Conservation (phyloP, 2,113 vertebrate genomes). For the Microtus montanus region DNA sequence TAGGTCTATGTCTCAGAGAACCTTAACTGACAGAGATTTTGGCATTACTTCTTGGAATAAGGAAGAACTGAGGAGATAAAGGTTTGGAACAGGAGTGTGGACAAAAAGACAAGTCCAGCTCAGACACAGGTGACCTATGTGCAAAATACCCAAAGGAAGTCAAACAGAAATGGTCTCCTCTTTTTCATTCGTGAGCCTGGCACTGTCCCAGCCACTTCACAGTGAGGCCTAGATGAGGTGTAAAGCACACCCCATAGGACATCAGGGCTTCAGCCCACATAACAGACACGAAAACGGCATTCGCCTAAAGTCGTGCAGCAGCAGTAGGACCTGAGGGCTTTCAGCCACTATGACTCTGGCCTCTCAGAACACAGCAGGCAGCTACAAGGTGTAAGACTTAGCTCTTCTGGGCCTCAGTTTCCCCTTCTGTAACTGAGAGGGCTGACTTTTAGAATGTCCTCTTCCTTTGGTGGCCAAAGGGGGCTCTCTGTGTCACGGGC, state of each 20-base stretch:
- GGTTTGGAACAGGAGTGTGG: too few species aligned
- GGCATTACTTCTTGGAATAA: background rate
- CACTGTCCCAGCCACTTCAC: background rate
- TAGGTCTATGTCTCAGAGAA: background rate
- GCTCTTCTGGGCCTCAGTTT: background rate
- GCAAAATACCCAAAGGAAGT: background rate
- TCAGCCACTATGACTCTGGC: background rate
- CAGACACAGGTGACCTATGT: background rate
- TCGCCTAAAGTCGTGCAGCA: background rate
- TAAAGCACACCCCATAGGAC: background rate
- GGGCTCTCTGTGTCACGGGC: background rate
- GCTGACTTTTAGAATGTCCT: background rate
- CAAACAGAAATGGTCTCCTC: background rate
- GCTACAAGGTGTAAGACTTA: background rate
- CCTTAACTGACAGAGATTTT: background rate
- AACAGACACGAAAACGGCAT: background rate
- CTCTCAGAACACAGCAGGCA: background rate
- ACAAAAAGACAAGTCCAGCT: background rate
- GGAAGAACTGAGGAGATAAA: background rate
- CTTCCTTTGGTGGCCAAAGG: background rate
- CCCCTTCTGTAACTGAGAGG: background rate
- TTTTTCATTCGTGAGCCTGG: background rate
- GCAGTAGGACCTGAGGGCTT: accelerated
- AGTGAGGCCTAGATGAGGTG: too few species aligned
- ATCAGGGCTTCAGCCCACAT: background rate